A percentile compares a stretch with the other conserved stretches of the same genome.
These are phyloP conservation scores for Oscheius sp. DNA, from an alignment of 2,888 invertebrate species.

Conservation along the genomic window DNA sequence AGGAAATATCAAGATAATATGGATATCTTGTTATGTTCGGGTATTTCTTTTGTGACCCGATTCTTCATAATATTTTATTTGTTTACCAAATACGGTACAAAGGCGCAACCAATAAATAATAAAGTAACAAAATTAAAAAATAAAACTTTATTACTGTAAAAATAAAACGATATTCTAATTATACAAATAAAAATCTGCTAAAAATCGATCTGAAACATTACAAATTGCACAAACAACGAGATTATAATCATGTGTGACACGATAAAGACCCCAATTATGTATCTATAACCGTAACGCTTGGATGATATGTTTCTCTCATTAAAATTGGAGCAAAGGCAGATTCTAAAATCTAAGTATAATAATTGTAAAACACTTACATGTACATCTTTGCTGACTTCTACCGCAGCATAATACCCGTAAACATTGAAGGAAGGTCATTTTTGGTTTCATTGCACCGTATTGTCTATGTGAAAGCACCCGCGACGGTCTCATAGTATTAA, in stretches of 20 bases:
- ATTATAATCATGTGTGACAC: background rate
- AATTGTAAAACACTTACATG: slow-evolving; percentile 29
- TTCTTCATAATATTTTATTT: too few species aligned
- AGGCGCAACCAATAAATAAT: too few species aligned
- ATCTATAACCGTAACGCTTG: slow-evolving; percentile 1
- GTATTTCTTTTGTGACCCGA: too few species aligned
- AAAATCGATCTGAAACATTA: background rate
- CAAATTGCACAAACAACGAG: slow-evolving; percentile 8
- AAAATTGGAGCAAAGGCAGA: background rate
- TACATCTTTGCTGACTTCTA: slow-evolving; percentile 18
- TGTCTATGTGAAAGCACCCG: slow-evolving; percentile 24
- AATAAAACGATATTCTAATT: too few species aligned
- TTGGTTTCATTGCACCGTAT: slow-evolving; percentile 21
- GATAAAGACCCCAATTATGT: slow-evolving; percentile 3
- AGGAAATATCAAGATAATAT: too few species aligned
- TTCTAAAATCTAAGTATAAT: background rate
- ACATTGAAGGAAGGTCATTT: slow-evolving; percentile 19
- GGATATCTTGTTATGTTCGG: too few species aligned
- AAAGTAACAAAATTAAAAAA: too few species aligned
- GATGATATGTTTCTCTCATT: slow-evolving; percentile 7
- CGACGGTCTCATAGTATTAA: slow-evolving; percentile 28
- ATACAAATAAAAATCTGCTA: background rate
- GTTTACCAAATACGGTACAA: too few species aligned
- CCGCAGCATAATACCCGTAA: slow-evolving; percentile 37
- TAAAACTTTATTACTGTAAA: too few species aligned